Evolutionary conservation across 2,797 vertebrate genomes (phyloP).

Genomic region (Varecia variegata): DNA sequence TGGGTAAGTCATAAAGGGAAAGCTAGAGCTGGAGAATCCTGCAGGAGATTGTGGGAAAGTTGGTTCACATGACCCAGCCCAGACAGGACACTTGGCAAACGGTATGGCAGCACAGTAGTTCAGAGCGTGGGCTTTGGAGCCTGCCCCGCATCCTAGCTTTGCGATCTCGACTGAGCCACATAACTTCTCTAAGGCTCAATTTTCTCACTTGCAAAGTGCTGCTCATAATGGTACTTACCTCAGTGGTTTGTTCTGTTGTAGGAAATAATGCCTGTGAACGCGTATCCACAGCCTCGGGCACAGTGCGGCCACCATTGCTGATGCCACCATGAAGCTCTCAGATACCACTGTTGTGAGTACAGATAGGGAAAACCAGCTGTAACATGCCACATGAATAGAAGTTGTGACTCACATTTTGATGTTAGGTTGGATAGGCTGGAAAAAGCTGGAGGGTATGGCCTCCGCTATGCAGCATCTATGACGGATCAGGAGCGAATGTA

Average conservation of each 20-base stretch:
- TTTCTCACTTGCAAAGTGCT: not conserved
- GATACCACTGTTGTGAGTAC: not conserved
- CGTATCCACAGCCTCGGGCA: not conserved
- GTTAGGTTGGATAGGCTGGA: not conserved
- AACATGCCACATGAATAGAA: not conserved
- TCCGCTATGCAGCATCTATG: not conserved
- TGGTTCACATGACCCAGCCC: not conserved
- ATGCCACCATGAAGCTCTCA: not conserved
- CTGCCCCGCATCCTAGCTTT: not conserved
- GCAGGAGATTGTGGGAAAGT: not conserved
- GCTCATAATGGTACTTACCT: conserved; percentile 73
- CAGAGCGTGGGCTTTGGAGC: not conserved
- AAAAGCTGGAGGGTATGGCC: not conserved
- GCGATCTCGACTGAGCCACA: not conserved
- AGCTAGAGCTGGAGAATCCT: not conserved
- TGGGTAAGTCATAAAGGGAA: not conserved
- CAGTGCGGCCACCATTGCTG: not conserved
- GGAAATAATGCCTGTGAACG: conserved; percentile 35
- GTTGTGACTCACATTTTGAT: not conserved
- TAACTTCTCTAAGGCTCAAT: not conserved
- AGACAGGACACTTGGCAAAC: not conserved
- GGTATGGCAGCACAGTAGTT: not conserved
- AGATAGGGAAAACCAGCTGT: not conserved
- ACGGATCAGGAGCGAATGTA: not conserved
- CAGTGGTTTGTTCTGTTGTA: conserved; percentile 33